These are phyloP conservation scores for Corythornis vintsioides DNA, from an alignment of 2,113 vertebrate genomes.

Conservation along the genomic window DNA sequence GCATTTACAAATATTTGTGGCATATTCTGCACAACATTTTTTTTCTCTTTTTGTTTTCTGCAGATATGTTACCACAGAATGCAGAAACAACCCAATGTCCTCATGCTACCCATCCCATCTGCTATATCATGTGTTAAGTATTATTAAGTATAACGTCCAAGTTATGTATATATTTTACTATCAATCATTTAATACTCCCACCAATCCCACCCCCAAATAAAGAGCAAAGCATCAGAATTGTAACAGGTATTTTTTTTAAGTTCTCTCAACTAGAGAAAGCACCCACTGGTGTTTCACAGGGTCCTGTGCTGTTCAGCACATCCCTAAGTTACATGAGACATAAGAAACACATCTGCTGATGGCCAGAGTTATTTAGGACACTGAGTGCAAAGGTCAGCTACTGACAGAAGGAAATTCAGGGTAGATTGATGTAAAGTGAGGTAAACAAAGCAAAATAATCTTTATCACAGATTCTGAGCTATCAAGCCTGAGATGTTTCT, in stretches of 20 bases:
- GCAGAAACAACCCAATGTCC: not conserved
- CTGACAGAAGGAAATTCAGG: not conserved
- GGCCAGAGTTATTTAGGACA: not conserved
- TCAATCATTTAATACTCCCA: not conserved
- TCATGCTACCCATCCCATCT: not conserved
- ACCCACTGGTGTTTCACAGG: not conserved
- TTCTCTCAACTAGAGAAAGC: not conserved
- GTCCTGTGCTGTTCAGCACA: not conserved
- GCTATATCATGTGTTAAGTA: not conserved
- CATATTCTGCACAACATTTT: not conserved
- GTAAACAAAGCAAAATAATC: not conserved
- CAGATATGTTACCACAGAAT: not conserved
- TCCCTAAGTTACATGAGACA: not conserved
- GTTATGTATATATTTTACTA: not conserved
- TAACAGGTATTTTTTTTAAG: no score
- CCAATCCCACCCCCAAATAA: not conserved
- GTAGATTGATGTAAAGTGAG: not conserved
- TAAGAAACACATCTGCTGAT: not conserved
- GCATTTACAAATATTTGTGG: not conserved
- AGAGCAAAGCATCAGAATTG: not conserved
- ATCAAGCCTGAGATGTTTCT: not conserved
- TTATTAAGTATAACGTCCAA: not conserved
- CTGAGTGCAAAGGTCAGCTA: not conserved
- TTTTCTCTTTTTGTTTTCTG: not conserved
- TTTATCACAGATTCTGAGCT: not conserved